A percentile compares a stretch with the other conserved stretches of the same genome.
Conservation (phyloP, 2,888 invertebrate genomes). For the Epinotia bilunana region DNA sequence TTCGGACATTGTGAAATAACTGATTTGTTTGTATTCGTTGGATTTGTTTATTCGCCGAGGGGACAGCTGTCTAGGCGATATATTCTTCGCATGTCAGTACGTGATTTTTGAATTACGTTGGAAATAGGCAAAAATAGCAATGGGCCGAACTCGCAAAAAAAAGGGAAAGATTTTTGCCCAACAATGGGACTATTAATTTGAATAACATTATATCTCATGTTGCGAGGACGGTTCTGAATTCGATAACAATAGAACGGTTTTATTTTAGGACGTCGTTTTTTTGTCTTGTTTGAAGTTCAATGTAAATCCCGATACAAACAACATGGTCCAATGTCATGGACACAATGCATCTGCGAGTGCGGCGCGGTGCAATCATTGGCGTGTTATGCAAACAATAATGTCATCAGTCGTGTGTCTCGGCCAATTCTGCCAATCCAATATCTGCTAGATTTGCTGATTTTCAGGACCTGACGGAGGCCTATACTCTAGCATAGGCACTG, state of each 20-base stretch:
- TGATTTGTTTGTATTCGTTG: neutral
- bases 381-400: conserved; percentile 24
- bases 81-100: neutral
- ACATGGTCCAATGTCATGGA: conserved; percentile 54
- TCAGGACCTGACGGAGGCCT: neutral
- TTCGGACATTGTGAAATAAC: neutral
- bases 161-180: neutral
- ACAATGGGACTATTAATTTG: neutral
- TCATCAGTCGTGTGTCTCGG: neutral
- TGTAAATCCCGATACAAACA: conserved; percentile 29
- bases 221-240: neutral
- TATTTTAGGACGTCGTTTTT: neutral
- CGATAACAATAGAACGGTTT: neutral
- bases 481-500: neutral
- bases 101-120: neutral
- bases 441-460: neutral
- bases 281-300: conserved; percentile 10
- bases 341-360: conserved; percentile 33
- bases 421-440: neutral
- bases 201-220: neutral
- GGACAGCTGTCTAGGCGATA: neutral
- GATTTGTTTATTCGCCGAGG: neutral
- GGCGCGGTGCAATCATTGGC: neutral
- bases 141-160: too few species aligned
- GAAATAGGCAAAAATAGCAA: too few species aligned